Evolutionary conservation across 1,140 invertebrate genomes (phyloP), one percentile per base, ranked within the genome.

Genomic region (Drosophila nigrodunni): DNA sequence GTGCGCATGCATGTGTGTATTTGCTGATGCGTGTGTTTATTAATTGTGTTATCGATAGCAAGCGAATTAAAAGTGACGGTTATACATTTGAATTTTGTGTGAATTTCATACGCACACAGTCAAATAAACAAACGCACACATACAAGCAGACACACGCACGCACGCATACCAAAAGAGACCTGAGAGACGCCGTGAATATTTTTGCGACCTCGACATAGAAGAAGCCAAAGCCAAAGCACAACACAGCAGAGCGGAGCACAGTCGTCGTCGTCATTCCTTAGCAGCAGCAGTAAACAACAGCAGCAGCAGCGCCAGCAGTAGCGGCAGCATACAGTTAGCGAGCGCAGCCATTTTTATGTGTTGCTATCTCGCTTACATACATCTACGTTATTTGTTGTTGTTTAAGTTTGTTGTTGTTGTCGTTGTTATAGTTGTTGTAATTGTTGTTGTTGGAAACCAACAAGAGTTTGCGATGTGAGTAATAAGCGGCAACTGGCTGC

Each of bases 201-300:
- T 74, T 70, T 79, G 78, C 79, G 82, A 79, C 82, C 82, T 87
- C 82, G 82, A 76, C 74, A 79, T 79, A 82, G 72, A 78, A 54
- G 80, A 78, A 82, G 80, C 72, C 73, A 74, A 77, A 81, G 68
- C 68, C 65, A 58, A 73, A 65, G 66, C 66, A 57, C 5, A 25
- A 11, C 70, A 70, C 21, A 69, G 52, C 55, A 69, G 37, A 67
- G 54, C 44, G 55, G 37, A 49, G 35, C 47, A 34, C 44, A 54
- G 25, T 30, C 25, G 50, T 68, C 46, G 66, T 70, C 72, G 72
- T 61, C 72, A 70, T 70, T 74, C 67, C 72, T 54, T 55, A 62
- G 59, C 72, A 74, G 72, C 70, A 10, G 64, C 49, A 54, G 39
- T 39, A 66, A 68, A 30, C 44, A 52, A 11, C 37, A 43, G 2